Evolutionary conservation across 2,113 vertebrate species (phyloP).

Genomic region (Phrynosoma blainvillii): DNA sequence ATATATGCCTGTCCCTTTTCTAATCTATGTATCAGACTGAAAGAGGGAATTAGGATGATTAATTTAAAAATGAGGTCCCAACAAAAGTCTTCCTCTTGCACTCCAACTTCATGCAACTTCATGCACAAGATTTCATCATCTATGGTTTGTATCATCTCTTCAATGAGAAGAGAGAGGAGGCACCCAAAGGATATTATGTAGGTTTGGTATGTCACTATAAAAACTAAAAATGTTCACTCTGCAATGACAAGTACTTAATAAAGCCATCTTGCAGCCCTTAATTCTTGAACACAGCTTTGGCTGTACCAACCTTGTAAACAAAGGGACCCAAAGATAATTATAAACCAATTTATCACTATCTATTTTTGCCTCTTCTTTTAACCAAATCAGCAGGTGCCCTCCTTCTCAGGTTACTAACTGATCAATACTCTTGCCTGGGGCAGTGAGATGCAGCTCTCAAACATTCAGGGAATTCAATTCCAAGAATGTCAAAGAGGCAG

Average conservation of each 20-base stretch:
- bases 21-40: background rate
- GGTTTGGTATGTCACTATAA: background rate
- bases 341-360: slow-evolving; percentile 42
- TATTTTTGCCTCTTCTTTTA: slow-evolving; percentile 29
- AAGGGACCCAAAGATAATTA: slow-evolving; percentile 12
- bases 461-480: slow-evolving; percentile 21
- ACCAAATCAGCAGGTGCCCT: slow-evolving; percentile 54
- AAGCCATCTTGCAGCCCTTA: background rate
- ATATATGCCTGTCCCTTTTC: background rate
- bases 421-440: slow-evolving; percentile 32
- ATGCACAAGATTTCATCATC: background rate
- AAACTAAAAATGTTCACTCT: rapidly evolving
- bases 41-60: background rate
- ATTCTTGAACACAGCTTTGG: background rate
- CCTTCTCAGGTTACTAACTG: slow-evolving; percentile 29
- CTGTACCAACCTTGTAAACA: background rate
- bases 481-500: background rate
- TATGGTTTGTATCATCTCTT: background rate
- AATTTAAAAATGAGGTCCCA: background rate
- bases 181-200: background rate
- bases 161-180: background rate
- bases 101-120: background rate
- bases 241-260: slow-evolving; percentile 8
- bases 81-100: background rate
- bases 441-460: slow-evolving; percentile 24